Base-by-base conservation (phyloP, 2,113 vertebrate species). In the Jaculus jaculus region DNA sequence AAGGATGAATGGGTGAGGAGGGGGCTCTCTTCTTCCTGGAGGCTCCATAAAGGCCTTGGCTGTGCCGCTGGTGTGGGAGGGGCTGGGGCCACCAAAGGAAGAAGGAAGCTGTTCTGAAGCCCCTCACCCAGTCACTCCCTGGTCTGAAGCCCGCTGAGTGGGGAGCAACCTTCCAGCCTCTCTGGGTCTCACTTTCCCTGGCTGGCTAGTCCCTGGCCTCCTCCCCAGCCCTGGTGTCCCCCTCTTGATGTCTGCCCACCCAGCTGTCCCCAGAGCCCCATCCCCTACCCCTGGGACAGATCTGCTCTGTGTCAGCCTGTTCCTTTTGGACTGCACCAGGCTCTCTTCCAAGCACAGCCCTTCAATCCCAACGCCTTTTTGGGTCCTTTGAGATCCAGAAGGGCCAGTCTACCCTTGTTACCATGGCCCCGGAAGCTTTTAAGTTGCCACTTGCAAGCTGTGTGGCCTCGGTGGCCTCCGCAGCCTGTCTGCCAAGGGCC, bases 41-140 rank as follows among this genome's bases (percentile, higher is more conserved):
- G 82, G 92, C 91, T 54, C 94, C 82, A 96, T 95, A 96, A 96
- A 95, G 93, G 88, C 90, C 82, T 94, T 92, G 95, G 96, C 96
- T 79, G 15, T 42, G 2, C 89, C 18, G 15, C 32, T 93, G 93
- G 91, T 54, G 89, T 78, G 86, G 60, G 11, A 28, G 80, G 87
- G 91, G 94, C 81, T 65, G 87, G 78, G 87, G 82, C 73, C 87
- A 75, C 87, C 17, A 4, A 66, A 91, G 92, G 73, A 92, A 94
- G 87, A 84, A 65, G 80, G 74, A 94, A 79, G n/a, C 77, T 81
- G 15, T 90, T 90, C 61, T 93, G 79, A 75, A 78, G 60, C 51
- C 81, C 79, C 47, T 51, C 37, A 34, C 78, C 61, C 74, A 74
- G 93, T 23, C 85, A 23, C 88, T 83, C 32, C 63, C 20, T 87